These are phyloP conservation scores for Trididemnum miniatum DNA, from an alignment of 23 tunicate genomes.

Conservation along the genomic window DNA sequence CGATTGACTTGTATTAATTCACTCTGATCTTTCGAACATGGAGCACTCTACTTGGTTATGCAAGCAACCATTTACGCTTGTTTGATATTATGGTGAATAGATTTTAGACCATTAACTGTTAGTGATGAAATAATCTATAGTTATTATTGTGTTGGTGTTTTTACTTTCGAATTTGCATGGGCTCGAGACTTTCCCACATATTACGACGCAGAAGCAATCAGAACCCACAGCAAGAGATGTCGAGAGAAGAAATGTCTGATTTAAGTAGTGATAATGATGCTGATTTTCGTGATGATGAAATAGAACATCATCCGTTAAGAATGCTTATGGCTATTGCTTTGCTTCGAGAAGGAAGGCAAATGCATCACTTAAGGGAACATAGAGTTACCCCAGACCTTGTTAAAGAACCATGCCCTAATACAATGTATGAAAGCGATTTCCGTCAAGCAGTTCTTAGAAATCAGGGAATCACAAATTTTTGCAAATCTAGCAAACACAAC, in stretches of 20 bases:
- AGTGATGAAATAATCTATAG: no score
- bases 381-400: background rate
- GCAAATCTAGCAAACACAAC: background rate
- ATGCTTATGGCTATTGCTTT: background rate
- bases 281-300: background rate
- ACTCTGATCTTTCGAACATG: no score
- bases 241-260: background rate
- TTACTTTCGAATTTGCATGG: background rate
- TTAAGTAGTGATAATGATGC: background rate
- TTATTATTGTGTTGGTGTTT: no score
- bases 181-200: background rate
- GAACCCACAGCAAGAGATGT: background rate
- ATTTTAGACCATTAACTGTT: no score
- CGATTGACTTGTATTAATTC: no score
- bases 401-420: constrained; percentile 42
- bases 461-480: background rate
- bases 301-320: background rate
- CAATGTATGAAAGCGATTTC: constrained; percentile 44
- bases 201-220: background rate
- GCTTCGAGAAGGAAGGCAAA: background rate
- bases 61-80: no score
- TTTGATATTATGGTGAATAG: no score
- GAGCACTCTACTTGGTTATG: no score
- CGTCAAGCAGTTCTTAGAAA: constrained; percentile 7
- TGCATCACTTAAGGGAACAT: background rate